A percentile compares a stretch with the other conserved stretches of the same genome.
Conservation (phyloP, 1,140 invertebrate species). For the Drosophila sechellia region DNA sequence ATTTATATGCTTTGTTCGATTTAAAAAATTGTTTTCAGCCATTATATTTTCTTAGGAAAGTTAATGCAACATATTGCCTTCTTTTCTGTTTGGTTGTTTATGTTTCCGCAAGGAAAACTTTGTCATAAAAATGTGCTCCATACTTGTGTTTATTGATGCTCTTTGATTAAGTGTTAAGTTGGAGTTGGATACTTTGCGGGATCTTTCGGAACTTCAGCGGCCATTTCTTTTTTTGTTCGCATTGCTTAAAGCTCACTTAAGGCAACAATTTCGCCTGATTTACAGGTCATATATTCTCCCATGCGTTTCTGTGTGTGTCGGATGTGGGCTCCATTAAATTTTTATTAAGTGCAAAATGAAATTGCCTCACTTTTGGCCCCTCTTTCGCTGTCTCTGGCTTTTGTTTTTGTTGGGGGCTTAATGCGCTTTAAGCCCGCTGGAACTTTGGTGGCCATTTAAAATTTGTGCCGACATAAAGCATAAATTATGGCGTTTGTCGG, state of each 20-base stretch:
- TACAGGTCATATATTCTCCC: conserved; percentile 34
- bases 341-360: conserved; percentile 79
- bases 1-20: background rate
- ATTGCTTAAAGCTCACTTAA: conserved; percentile 57
- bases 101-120: conserved; percentile 22
- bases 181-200: conserved; percentile 14
- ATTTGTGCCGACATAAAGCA: conserved; percentile 69
- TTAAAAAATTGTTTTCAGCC: background rate
- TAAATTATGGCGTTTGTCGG: conserved; percentile 55
- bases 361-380: conserved; percentile 59
- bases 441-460: conserved; percentile 67
- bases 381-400: conserved; percentile 10
- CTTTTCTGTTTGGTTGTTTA: conserved; percentile 38
- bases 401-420: conserved; percentile 49
- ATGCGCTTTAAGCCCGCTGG: conserved; percentile 67
- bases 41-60: background rate
- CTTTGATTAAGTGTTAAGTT: conserved; percentile 51
- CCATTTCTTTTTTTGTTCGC: conserved; percentile 31
- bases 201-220: conserved; percentile 9
- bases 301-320: conserved; percentile 30
- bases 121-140: conserved; percentile 44
- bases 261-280: conserved; percentile 53
- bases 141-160: conserved; percentile 46
- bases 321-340: conserved; percentile 61
- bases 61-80: conserved; percentile 47